phyloP scores from a whole-genome alignment of 2,888 invertebrate species.

The Sesia bembeciformis region DNA sequence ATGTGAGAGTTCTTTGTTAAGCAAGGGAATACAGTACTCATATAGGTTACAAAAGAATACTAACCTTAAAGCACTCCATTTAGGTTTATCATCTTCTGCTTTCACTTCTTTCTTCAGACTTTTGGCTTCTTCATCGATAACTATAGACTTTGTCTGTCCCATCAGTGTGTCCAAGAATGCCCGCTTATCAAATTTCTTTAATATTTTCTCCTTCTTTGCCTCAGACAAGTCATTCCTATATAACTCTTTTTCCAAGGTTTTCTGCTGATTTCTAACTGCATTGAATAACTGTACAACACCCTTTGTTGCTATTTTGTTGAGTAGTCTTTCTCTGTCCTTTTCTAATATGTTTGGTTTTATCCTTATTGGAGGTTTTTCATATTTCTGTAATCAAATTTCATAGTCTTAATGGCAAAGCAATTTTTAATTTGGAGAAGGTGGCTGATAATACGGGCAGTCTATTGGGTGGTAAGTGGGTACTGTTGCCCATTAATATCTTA shows the following conservation, averaged over 20 bases:
- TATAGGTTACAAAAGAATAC: too few relatives aligned
- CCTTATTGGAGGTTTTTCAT: constrained; percentile 77
- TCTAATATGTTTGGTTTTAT: constrained; percentile 85
- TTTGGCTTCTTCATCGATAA: constrained; percentile 60
- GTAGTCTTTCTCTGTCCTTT: constrained; percentile 82
- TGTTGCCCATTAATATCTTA: too few relatives aligned
- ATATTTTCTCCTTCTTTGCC: constrained; percentile 82
- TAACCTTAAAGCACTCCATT: constrained; percentile 78
- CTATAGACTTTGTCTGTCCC: constrained; percentile 77
- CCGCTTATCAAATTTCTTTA: constrained; percentile 84
- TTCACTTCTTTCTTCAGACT: constrained; percentile 51
- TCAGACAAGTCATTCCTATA: constrained; percentile 83
- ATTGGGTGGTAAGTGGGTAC: too few relatives aligned
- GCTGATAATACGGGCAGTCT: too few relatives aligned
- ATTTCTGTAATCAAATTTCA: constrained; percentile 60
- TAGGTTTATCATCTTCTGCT: constrained; percentile 45
- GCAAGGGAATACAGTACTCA: too few relatives aligned
- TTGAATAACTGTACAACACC: constrained; percentile 96
- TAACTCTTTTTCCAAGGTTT: constrained; percentile 80
- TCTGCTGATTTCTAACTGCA: constrained; percentile 90
- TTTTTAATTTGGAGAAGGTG: not conserved
- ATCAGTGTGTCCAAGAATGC: constrained; percentile 86
- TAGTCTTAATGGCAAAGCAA: constrained; percentile 13
- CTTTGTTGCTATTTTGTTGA: constrained; percentile 90
- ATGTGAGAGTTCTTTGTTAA: too few relatives aligned